phyloP scores from a whole-genome alignment of 2,888 invertebrate genomes.

The Hymenopus coronatus region DNA sequence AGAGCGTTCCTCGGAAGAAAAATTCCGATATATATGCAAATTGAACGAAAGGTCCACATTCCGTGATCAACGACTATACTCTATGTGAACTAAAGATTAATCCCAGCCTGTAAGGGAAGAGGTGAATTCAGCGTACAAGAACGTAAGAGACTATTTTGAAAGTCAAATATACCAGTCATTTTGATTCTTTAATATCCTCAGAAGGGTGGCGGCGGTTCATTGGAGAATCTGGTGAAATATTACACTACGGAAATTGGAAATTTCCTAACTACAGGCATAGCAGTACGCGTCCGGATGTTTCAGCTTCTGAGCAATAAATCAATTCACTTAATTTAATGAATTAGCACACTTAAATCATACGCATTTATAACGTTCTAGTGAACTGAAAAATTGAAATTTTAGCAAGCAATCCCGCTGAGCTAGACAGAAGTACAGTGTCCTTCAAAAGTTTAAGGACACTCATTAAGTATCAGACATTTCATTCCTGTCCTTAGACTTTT shows the following conservation, averaged over 20 bases:
- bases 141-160: not conserved
- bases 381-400: too few relatives aligned
- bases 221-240: not conserved
- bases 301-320: not conserved
- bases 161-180: constrained; percentile 1
- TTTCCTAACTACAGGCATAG: not conserved
- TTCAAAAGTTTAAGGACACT: too few relatives aligned
- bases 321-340: not conserved
- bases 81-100: not conserved
- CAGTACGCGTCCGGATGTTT: not conserved
- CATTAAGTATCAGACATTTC: too few relatives aligned
- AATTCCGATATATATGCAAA: too few relatives aligned
- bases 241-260: not conserved
- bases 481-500: too few relatives aligned
- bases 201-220: not conserved
- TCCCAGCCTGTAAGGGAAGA: not conserved
- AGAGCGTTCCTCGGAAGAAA: too few relatives aligned
- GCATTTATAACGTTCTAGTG: not conserved
- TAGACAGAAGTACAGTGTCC: too few relatives aligned
- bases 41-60: not conserved
- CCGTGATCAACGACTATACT: not conserved
- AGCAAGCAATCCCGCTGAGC: too few relatives aligned
- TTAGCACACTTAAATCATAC: not conserved
- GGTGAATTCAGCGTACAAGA: not conserved
- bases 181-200: not conserved